Percentiles rank a stretch among this genome's conserved stretches.
These are phyloP conservation scores for Cuculus canorus DNA, from an alignment of 2,797 vertebrate species.

Conservation along the genomic window DNA sequence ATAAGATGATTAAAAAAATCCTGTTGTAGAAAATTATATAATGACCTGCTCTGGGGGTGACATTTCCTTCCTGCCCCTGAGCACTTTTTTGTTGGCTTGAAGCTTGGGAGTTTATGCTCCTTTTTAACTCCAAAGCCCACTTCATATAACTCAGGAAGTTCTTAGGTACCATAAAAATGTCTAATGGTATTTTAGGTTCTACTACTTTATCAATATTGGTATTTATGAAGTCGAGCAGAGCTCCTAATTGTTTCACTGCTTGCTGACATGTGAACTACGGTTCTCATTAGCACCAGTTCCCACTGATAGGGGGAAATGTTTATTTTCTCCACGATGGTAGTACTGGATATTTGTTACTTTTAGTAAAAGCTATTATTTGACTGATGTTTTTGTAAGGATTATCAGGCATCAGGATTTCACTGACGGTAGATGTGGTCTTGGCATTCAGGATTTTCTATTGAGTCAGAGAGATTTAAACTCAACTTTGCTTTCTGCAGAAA, in stretches of 20 bases:
- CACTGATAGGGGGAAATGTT: not conserved
- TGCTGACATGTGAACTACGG: not conserved
- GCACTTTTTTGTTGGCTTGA: not conserved
- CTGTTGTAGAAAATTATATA: not conserved
- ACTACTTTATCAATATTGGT: slow-evolving; percentile 43
- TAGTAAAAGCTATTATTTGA: not conserved
- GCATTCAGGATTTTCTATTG: not conserved
- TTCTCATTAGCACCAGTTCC: not conserved
- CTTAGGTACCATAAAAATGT: not conserved
- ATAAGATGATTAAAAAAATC: not conserved
- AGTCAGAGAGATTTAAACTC: not conserved
- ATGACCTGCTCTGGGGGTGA: slow-evolving; percentile 19
- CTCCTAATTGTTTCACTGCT: slow-evolving; percentile 11
- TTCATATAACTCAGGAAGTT: not conserved
- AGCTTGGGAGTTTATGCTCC: not conserved
- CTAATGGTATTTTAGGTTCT: not conserved
- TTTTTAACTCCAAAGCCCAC: not conserved
- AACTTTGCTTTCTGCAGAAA: not conserved
- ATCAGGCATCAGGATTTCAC: not conserved
- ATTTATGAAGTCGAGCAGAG: slow-evolving; percentile 18
- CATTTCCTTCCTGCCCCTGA: not conserved
- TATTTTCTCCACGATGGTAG: not conserved
- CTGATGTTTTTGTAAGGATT: not conserved
- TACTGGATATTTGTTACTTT: not conserved
- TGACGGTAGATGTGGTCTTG: not conserved